Base-by-base conservation (phyloP, 2,113 vertebrate species). In the Verasper variegatus region DNA sequence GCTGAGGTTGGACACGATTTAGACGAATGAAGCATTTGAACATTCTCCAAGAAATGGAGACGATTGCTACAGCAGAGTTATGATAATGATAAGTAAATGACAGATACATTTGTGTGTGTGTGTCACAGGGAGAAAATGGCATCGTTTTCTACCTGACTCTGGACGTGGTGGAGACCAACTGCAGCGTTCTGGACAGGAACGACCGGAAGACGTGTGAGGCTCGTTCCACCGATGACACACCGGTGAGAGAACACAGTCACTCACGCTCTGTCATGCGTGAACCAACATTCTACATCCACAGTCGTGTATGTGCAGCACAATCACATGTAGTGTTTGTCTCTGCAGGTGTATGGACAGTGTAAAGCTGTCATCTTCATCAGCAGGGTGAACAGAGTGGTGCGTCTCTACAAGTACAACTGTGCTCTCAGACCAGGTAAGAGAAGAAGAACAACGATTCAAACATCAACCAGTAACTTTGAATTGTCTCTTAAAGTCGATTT, bases 331-430 rank as follows among this genome's bases (percentile, higher is more conserved):
- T n/a, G 2, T 71, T 70, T 80, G 24, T 75, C 12, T 69, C 24
- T 74, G 55, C 85, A 95, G 94, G 87, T 93, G 0, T 95, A 95
- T 40, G 94, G 94, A 58, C 92, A 90, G 63, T 95, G 94, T 76
- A 93, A 92, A 71, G 91, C 87, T 26, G 72, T 59, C 9, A 92
- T 95, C 72, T 94, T 79, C 85, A 88, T 94, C 57, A 92, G 70
- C 31, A 92, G 45, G 73, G 65, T 85, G 26, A 59, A 94, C 17
- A 89, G 92, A 78, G 91, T 94, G 49, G 76, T 85, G 42, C 92
- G 92, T 11, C 91, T 95, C 56, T 93, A 94, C 83, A 94, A 90
- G 68, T 95, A 94, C 75, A 23, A 60, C 57, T 95, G 94, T 55
- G 10, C 3, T 0, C 4, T 94, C 52, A 91, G 93, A 82, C 93